These are phyloP conservation scores for Falco naumanni DNA, from an alignment of 2,797 vertebrate species.

Conservation along the genomic window DNA sequence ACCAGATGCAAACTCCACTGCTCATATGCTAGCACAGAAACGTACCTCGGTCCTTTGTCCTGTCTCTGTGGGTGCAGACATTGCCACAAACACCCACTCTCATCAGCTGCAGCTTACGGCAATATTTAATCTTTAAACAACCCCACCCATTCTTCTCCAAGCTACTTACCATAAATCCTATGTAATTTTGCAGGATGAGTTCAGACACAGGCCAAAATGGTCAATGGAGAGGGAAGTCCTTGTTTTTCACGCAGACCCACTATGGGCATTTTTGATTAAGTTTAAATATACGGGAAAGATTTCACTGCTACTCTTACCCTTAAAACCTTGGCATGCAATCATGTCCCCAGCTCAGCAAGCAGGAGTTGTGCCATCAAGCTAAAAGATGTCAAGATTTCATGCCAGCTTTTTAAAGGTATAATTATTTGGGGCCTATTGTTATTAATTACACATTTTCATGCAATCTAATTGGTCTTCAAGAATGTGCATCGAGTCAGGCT, in stretches of 20 bases:
- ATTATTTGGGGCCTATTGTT: not conserved
- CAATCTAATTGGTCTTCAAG: constrained; percentile 16
- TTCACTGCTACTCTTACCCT: not conserved
- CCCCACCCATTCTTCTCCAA: not conserved
- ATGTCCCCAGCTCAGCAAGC: not conserved
- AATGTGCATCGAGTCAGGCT: not conserved
- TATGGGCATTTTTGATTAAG: not conserved
- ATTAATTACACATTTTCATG: constrained; percentile 19
- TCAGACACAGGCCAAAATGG: not conserved
- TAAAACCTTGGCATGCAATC: not conserved
- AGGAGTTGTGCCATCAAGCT: not conserved
- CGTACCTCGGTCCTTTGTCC: not conserved
- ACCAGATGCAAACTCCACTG: not conserved
- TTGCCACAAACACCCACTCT: not conserved
- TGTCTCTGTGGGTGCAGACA: not conserved
- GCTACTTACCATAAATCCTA: not conserved
- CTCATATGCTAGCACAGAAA: not conserved
- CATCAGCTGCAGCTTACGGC: not conserved
- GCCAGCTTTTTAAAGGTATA: not conserved
- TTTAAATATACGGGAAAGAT: not conserved
- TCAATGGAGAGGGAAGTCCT: not conserved
- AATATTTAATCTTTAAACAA: not conserved
- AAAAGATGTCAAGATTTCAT: not conserved
- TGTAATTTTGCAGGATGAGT: not conserved
- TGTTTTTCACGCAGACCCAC: not conserved